A percentile compares a stretch with the other conserved stretches of the same genome.
These are phyloP conservation scores for Proteles cristata DNA, from an alignment of 2,113 vertebrate genomes.

Conservation along the genomic window DNA sequence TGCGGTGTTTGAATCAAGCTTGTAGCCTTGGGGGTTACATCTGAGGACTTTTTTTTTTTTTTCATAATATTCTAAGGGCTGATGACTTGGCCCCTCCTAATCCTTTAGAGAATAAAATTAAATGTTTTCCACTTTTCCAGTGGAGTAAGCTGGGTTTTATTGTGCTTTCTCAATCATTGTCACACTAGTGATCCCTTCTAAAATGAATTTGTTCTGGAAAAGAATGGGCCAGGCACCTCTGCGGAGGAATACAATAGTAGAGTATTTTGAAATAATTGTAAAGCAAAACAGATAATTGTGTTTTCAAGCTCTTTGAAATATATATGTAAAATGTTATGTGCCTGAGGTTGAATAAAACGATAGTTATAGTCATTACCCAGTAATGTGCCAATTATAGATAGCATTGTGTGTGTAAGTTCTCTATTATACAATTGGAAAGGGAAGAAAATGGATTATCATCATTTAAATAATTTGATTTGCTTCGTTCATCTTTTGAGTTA, in stretches of 20 bases:
- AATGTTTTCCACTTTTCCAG: not conserved
- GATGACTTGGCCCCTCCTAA: not conserved
- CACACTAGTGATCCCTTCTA: conserved; percentile 8
- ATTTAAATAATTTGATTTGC: conserved; percentile 75
- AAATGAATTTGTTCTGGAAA: conserved; percentile 59
- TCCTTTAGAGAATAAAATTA: conserved; percentile 39
- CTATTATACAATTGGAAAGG: conserved; percentile 23
- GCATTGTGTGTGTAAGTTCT: not conserved
- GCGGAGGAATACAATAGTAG: conserved; percentile 39
- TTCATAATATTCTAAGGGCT: not conserved
- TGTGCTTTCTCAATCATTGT: not conserved
- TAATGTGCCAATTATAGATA: conserved; percentile 50
- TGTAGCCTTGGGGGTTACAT: not conserved
- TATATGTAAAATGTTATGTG: conserved; percentile 27
- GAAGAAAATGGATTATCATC: conserved; percentile 39
- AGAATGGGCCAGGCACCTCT: not conserved
- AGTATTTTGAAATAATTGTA: conserved; percentile 62
- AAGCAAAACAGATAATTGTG: conserved; percentile 51
- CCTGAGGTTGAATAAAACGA: conserved; percentile 36
- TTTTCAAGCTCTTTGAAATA: conserved; percentile 58
- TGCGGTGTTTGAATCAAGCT: not conserved
- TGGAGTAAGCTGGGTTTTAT: conserved; percentile 36
- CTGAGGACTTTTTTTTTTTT: not conserved
- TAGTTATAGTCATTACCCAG: not conserved
- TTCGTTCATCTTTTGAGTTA: conserved; percentile 61